Base-by-base conservation (phyloP, 2,888 invertebrate species). In the Auanema sp. region DNA sequence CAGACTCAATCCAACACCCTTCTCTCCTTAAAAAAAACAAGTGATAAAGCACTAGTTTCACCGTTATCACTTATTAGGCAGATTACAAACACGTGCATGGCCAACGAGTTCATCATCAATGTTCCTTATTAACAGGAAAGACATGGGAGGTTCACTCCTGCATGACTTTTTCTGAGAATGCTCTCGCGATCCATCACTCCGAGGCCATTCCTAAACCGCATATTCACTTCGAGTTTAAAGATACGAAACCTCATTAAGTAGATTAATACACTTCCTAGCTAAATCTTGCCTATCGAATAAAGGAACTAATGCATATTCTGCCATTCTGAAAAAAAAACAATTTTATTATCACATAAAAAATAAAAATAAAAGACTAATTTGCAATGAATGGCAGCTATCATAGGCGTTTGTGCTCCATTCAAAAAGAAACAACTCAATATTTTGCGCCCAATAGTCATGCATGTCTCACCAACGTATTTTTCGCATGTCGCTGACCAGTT, bases 1-100 rank as follows among this genome's bases (percentile, higher is more conserved):
- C 77, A n/a, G 73, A 76, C 47, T 80, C 79, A 18, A 79, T 65
- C 78, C 77, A 80, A 16, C 75, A 67, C 1, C 67, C 66, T 3
- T 50, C 58, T 16, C 56, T 52, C 11, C 74, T 74, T 49, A 40
- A 71, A n/a, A n/a, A 60, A n/a, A 52, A 6, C 33, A 1, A 58
- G 12, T 56, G 21, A 1, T 54, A 1, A n/a, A n/a, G n/a, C 21
- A 21, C 24, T 24, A 23, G 24, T 53, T 16, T 14, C 41, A 14
- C 42, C 16, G 41, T n/a, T 40, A 10, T 6, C 33, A 70, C 73
- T 71, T 66, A 62, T 67, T 70, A 1, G 77, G 77, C 10, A 79
- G 63, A 24, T 51, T 62, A 55, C 76, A 72, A 18, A 79, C 54
- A 47, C 78, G 59, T 1, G 75, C 65, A 60, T 79, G 76, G 0